phyloP scores from a whole-genome alignment of 2,888 invertebrate genomes.

The Synanthedon andrenaeformis region DNA sequence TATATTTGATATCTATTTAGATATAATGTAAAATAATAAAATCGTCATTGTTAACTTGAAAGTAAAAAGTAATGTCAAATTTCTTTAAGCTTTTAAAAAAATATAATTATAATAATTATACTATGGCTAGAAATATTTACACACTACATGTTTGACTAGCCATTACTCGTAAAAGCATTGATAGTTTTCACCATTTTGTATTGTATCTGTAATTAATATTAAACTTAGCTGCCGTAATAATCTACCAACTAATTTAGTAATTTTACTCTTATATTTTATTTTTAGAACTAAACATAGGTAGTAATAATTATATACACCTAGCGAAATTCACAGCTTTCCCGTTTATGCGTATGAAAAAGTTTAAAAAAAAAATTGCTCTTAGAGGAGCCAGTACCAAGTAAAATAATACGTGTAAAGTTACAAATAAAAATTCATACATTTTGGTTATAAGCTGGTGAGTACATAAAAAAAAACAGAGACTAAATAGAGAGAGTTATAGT shows the following conservation, averaged over 20 bases:
- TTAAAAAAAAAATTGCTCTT: neutral
- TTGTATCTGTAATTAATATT: neutral
- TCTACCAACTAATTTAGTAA: neutral
- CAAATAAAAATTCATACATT: too few species aligned
- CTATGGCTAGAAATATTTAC: slow-evolving; percentile 18
- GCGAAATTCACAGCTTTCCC: slow-evolving; percentile 5
- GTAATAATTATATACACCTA: slow-evolving; percentile 5
- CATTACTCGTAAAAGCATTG: slow-evolving; percentile 12
- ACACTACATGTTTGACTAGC: slow-evolving; percentile 34
- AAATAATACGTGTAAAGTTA: too few species aligned
- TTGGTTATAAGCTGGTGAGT: too few species aligned
- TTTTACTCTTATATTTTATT: neutral
- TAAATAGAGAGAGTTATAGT: too few species aligned
- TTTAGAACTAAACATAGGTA: neutral
- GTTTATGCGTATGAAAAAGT: neutral
- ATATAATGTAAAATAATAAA: too few species aligned
- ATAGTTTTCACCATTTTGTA: neutral
- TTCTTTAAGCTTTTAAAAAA: too few species aligned
- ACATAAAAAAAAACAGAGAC: too few species aligned
- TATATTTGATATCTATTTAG: too few species aligned
- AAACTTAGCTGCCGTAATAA: neutral
- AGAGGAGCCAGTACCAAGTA: neutral
- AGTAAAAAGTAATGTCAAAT: too few species aligned
- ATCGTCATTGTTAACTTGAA: too few species aligned
- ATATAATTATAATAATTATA: too few species aligned